Percentiles rank a stretch among this genome's conserved stretches.
These are phyloP conservation scores for Panorpa germanica DNA, from an alignment of 2,888 invertebrate species.

Conservation along the genomic window DNA sequence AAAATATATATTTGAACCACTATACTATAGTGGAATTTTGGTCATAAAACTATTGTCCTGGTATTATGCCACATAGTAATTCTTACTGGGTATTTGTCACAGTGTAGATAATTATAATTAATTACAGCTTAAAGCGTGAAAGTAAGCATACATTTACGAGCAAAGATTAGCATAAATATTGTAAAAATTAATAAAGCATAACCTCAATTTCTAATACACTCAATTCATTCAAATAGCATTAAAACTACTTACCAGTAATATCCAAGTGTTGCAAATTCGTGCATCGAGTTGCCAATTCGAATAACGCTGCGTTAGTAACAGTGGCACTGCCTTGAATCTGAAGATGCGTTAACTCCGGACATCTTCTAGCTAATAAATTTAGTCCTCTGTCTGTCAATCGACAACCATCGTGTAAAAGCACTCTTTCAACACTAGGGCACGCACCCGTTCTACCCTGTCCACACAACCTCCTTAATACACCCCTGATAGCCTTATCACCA, in stretches of 20 bases:
- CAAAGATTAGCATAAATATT: too few species aligned
- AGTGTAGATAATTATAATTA: too few species aligned
- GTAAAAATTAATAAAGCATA: too few species aligned
- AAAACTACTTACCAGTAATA: conserved; percentile 44
- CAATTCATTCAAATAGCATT: conserved; percentile 4
- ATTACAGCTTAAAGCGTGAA: too few species aligned
- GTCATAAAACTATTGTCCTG: too few species aligned
- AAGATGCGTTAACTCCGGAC: conserved; percentile 64
- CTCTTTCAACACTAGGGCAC: conserved; percentile 44
- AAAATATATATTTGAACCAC: too few species aligned
- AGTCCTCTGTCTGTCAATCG: conserved; percentile 62
- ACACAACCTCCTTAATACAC: conserved; percentile 40
- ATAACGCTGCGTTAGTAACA: conserved; percentile 57
- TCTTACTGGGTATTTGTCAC: too few species aligned
- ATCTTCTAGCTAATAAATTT: conserved; percentile 52
- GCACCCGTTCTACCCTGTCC: conserved; percentile 46
- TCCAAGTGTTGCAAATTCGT: conserved; percentile 69
- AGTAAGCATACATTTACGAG: too few species aligned
- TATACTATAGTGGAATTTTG: too few species aligned
- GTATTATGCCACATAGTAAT: too few species aligned
- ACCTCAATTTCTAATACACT: not conserved
- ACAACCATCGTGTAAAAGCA: conserved; percentile 46
- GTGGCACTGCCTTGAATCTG: conserved; percentile 57
- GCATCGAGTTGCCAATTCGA: conserved; percentile 61
- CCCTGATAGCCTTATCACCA: conserved; percentile 44